phyloP scores from a whole-genome alignment of 64 coral and sea anemone species.

The Montipora efflorescens region DNA sequence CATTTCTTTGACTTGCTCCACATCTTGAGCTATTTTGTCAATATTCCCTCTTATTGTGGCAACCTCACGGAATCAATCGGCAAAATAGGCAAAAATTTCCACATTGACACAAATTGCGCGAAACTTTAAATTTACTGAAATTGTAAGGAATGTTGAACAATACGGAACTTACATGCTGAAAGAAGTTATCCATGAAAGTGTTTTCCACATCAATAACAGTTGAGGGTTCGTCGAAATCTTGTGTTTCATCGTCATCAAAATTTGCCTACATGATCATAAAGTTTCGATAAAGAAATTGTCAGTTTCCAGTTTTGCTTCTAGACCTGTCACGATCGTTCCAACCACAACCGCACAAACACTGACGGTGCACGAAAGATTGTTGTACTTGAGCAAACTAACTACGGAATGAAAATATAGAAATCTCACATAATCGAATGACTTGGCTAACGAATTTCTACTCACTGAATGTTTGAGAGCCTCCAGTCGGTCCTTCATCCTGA shows the following conservation, averaged over 20 bases:
- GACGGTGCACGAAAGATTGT: background rate
- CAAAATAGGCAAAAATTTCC: background rate
- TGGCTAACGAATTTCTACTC: background rate
- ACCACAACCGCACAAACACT: background rate
- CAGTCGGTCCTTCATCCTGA: conserved; percentile 71
- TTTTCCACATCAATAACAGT: conserved; percentile 57
- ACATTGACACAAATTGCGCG: background rate
- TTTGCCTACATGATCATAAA: conserved; percentile 48
- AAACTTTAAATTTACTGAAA: background rate
- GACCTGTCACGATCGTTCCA: conserved; percentile 14
- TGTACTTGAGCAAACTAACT: background rate
- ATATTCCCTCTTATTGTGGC: conserved; percentile 72
- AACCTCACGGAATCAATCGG: conserved; percentile 27
- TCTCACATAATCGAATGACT: background rate
- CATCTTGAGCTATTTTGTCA: conserved; percentile 71
- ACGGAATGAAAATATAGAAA: background rate
- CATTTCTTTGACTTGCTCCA: conserved; percentile 77
- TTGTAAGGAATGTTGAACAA: background rate
- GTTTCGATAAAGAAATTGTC: conserved; percentile 13
- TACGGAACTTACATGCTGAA: conserved; percentile 62
- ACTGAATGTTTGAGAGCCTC: conserved; percentile 20
- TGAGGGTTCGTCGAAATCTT: conserved; percentile 51
- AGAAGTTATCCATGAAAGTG: conserved; percentile 77
- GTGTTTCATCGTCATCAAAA: conserved; percentile 57
- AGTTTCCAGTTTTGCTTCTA: background rate